Base-by-base conservation (phyloP, 2,113 vertebrate species). In the Rhinoderma darwinii region DNA sequence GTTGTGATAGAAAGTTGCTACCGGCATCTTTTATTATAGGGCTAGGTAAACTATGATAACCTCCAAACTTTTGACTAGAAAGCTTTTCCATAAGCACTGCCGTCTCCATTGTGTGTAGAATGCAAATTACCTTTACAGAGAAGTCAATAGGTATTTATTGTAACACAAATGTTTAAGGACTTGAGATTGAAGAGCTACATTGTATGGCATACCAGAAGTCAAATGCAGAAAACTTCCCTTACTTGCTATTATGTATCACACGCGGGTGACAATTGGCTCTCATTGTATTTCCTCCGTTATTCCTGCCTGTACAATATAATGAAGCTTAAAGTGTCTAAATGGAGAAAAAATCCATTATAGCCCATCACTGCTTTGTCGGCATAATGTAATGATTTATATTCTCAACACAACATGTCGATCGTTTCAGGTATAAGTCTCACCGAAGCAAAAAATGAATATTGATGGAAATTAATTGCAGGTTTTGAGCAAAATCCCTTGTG, bases 241-340 rank as follows among this genome's bases (percentile, higher is more conserved):
- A n/a, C n/a, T n/a, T n/a, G n/a, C n/a, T n/a, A 25, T 39, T 72
- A 72, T 41, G 68, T 41, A 18, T 25, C 32, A 25, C 54, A 70
- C 66, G 6, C 17, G 1, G 12, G 10, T 39, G 68, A 72, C 68
- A 72, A 72, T 72, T 72, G 25, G 68, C 25, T 32, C 32, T 72
- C 68, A 72, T 72, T 72, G 68, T 72, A 20, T 72, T 30, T 72
- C 20, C 20, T 39, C 20, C 68, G 25, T 72, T 72, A 72, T 72
- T 11, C 9, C 35, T 72, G 18, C 35, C 68, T 37, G 68, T 72
- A 25, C 6, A 35, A 41, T 72, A 72, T 72, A 72, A 72, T 39
- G 37, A 37, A 39, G 37, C 30, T 22, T 8, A 20, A 70, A 70
- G 9, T 68, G 27, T 68, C 63, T 20, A 5, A 37, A 70, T 70